Base-by-base conservation (phyloP, 1,140 invertebrate species). In the Papilio machaon region DNA sequence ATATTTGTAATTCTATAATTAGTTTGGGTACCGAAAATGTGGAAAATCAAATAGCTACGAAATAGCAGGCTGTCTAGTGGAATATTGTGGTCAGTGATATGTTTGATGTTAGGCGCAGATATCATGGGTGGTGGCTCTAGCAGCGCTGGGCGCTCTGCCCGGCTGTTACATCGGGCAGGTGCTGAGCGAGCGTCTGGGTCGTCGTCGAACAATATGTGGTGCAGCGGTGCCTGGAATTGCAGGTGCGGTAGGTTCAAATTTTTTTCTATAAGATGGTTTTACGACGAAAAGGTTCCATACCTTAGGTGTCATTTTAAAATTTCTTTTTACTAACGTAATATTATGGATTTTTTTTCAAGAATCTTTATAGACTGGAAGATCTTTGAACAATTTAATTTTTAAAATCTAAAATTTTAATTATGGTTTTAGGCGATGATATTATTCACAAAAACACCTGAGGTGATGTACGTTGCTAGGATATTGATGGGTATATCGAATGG, bases 121-220 rank as follows among this genome's bases (percentile, higher is more conserved):
- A 52, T 96, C 96, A 15, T 97, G 97, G 97, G 96, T 97, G 79
- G 96, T 96, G 7, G 96, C 96, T 0, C 87, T 97, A 46, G 93
- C 97, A 86, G 95, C 96, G 2, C 86, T 97, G 10, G 97, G 97
- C 1, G 97, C 96, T 0, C 91, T 97, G 15, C 84, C 96, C 0
- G 97, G 96, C 4, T 96, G 96, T 1, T 92, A 95, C 13, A 89
- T 95, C 1, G 94, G 95, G 0, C 91, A 95, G 82, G 88, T 95
- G 64, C 82, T 96, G 15, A 95, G 96, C 47, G 97, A 97, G 85
- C 91, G 92, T 35, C 85, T 96, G 35, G 97, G 97, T 3, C 92
- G 97, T 43, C 96, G 96, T 85, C 85, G 90, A 1, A 95, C 96
- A 0, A 95, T 97, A 15, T 88, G 96, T 11, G 84, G 96, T 2